Evolutionary conservation across 2,888 invertebrate species (phyloP), one percentile per base, ranked within the genome.

Genomic region (Dryobota labecula): DNA sequence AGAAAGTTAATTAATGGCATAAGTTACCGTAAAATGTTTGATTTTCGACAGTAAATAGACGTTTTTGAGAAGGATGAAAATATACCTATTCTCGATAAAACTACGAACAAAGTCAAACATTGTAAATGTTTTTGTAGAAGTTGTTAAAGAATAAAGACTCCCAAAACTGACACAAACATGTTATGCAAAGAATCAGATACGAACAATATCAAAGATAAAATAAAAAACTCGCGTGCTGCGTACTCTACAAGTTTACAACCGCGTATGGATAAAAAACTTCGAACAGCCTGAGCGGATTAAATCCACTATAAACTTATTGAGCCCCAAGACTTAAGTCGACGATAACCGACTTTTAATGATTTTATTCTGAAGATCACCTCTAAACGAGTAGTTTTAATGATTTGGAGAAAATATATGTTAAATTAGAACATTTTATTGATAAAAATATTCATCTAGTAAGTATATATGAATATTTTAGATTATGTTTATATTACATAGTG

Each of bases 1-100:
- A 53, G 30, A 58, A 68, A 60, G 70, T 68, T 70, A 77, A 82
- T 77, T 62, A 76, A 45, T 7, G 11, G 33, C 2, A 30, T 24
- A 41, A 45, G 27, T 3, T 33, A 45, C 15, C n/a, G 30, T 38
- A 18, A 13, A n/a, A 61, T 38, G 13, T 43, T 1, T 27, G n/a
- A 51, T 41, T 47, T 47, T 38, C 2, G 1, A 47, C 2, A 13
- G 1, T 13, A 30, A 18, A 33, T 38, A 15, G 0, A 30, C 8
- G 1, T 13, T 27, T 36, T 15, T n/a, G 2, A 30, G 36, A 67
- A 49, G 18, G 2, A 30, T 20, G 30, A 20, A 30, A 30, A 18
- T 0, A 30, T 11, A 2, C 24, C 9, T 36, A 66, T 15, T 24
- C 24, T 43, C 2, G 24, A 63, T 56, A 13, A 64, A n/a, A 6